A percentile compares a stretch with the other conserved stretches of the same genome.
Conservation (phyloP, 2,797 vertebrate species). For the Pipistrellus pipistrellus region DNA sequence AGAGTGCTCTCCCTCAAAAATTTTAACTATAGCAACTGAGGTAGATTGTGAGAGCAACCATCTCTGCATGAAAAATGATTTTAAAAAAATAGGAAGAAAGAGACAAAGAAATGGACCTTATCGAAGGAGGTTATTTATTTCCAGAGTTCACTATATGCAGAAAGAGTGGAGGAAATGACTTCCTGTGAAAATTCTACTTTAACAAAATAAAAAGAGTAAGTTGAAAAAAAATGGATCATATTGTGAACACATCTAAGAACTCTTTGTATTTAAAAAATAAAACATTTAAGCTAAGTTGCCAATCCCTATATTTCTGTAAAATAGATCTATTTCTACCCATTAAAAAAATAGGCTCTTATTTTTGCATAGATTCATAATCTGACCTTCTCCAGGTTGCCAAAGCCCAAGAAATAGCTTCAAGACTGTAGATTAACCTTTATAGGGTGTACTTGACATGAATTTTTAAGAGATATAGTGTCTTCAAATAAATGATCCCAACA, state of each 20-base stretch:
- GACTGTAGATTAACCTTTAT: slow-evolving; percentile 79
- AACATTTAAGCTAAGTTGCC: slow-evolving; percentile 42
- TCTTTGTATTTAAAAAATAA: slow-evolving; percentile 59
- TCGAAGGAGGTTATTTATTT: not conserved
- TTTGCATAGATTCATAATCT: slow-evolving; percentile 75
- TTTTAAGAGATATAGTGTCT: slow-evolving; percentile 80
- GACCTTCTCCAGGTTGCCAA: slow-evolving; percentile 72
- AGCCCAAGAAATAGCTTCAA: slow-evolving; percentile 78
- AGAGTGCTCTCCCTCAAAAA: not conserved
- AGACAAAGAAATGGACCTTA: not conserved
- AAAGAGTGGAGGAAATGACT: slow-evolving; percentile 6
- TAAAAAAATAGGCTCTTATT: slow-evolving; percentile 68
- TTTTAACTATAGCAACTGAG: not conserved
- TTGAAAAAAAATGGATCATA: not conserved
- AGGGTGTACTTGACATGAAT: slow-evolving; percentile 75
- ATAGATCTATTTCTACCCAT: slow-evolving; percentile 19
- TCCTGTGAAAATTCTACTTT: slow-evolving; percentile 60
- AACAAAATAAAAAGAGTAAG: slow-evolving; percentile 38
- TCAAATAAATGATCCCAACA: slow-evolving; percentile 81
- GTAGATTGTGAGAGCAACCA: not conserved
- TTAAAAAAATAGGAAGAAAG: not conserved
- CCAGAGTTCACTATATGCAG: not conserved
- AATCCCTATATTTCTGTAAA: slow-evolving; percentile 30
- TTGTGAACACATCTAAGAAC: not conserved
- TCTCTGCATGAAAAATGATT: not conserved